Evolutionary conservation across 2,113 vertebrate species (phyloP).

Genomic region (Piaya cayana): DNA sequence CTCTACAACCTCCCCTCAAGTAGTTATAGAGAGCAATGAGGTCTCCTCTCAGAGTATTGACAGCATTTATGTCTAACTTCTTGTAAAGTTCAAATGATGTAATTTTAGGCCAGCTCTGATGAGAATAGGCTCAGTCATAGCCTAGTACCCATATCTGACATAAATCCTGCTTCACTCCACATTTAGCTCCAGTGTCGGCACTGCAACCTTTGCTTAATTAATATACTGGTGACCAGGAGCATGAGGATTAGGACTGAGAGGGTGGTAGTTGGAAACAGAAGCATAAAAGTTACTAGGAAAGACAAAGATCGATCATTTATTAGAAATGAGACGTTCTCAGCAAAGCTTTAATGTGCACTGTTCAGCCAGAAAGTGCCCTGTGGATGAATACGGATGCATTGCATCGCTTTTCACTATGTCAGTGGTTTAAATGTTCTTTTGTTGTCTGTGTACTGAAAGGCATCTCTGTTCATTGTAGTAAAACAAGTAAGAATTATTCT

Average conservation of each 20-base stretch:
- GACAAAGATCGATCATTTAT: neutral
- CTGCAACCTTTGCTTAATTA: neutral
- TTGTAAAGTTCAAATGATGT: neutral
- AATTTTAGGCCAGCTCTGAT: neutral
- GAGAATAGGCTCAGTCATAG: neutral
- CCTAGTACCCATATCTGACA: neutral
- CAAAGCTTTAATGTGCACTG: neutral
- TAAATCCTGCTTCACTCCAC: neutral
- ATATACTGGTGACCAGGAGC: neutral
- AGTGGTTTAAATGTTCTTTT: neutral
- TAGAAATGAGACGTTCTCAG: neutral
- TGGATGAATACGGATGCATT: neutral
- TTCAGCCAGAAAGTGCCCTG: neutral
- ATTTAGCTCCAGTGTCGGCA: neutral
- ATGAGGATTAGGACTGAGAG: neutral
- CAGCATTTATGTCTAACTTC: neutral
- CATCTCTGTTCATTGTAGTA: neutral
- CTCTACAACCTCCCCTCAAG: too few relatives aligned
- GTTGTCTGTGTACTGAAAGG: neutral
- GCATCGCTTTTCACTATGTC: neutral
- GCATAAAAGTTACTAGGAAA: neutral
- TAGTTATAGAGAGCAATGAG: too few relatives aligned
- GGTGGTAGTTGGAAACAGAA: neutral
- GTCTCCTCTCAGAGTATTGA: too few relatives aligned
- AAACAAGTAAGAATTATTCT: neutral